Conservation (phyloP, 2,888 invertebrate genomes). For the Polylopha cassiicola region DNA sequence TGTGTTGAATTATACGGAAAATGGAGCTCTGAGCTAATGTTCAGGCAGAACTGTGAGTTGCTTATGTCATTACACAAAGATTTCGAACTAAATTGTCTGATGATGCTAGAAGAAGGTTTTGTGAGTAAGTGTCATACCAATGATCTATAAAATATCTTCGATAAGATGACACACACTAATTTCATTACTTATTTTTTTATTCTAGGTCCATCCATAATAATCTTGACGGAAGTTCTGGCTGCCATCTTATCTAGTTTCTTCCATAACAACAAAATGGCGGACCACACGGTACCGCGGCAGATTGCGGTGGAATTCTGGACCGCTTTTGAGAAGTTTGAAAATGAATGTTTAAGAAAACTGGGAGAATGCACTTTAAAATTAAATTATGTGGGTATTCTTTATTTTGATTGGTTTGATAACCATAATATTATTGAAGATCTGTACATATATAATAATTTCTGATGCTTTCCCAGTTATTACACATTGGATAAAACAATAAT, state of each 20-base stretch:
- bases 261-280: constrained; percentile 64
- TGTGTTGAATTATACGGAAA: constrained; percentile 59
- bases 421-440: too few species aligned
- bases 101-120: constrained; percentile 54
- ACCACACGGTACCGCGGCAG: constrained; percentile 61
- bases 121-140: constrained; percentile 51
- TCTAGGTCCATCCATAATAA: constrained; percentile 61
- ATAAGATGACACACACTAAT: constrained; percentile 1
- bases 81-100: constrained; percentile 57
- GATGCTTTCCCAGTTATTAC: too few species aligned
- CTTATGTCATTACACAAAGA: constrained; percentile 54
- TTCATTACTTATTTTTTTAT: constrained; percentile 22
- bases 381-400: constrained; percentile 55
- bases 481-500: too few species aligned
- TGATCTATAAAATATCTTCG: neutral
- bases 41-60: constrained; percentile 64
- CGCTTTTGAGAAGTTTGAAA: constrained; percentile 48
- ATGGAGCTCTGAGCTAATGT: constrained; percentile 64
- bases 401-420: too few species aligned
- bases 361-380: constrained; percentile 51
- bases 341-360: constrained; percentile 49
- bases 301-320: constrained; percentile 63
- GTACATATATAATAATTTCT: too few species aligned
- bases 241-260: constrained; percentile 60
- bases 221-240: constrained; percentile 53